Percentiles rank a stretch among this genome's conserved stretches.
phyloP scores from a whole-genome alignment of 2,888 invertebrate species.

The Ochlodes sylvanus region DNA sequence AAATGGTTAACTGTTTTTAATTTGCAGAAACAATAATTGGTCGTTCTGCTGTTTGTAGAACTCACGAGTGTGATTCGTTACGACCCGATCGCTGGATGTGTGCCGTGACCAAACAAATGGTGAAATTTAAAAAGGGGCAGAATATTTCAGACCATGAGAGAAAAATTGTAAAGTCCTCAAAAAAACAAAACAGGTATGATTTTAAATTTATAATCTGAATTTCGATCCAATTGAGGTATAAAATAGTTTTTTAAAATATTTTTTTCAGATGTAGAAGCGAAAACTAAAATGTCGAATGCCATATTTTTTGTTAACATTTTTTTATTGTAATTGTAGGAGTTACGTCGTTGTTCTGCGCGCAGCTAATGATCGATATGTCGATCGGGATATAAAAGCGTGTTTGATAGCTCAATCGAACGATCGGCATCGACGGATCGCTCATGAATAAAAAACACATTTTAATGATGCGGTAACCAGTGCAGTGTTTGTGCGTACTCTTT shows the following conservation, averaged over 20 bases:
- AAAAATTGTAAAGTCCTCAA: too few species aligned
- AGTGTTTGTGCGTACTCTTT: slow-evolving; percentile 14
- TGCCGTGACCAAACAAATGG: slow-evolving; percentile 52
- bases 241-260: too few species aligned
- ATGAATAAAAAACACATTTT: slow-evolving; percentile 73
- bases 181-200: too few species aligned
- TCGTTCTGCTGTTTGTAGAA: slow-evolving; percentile 50
- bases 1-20: slow-evolving; percentile 49
- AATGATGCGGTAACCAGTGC: slow-evolving; percentile 50
- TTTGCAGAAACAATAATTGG: slow-evolving; percentile 53
- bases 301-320: too few species aligned
- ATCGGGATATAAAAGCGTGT: slow-evolving; percentile 50
- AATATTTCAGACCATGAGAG: background rate
- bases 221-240: too few species aligned
- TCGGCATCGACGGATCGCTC: slow-evolving; percentile 51
- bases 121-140: slow-evolving; percentile 15
- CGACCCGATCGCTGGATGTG: slow-evolving; percentile 55
- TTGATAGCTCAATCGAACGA: slow-evolving; percentile 68
- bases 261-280: too few species aligned
- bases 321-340: slow-evolving; percentile 37
- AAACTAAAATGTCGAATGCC: too few species aligned
- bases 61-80: slow-evolving; percentile 49
- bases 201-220: too few species aligned
- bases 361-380: slow-evolving; percentile 52
- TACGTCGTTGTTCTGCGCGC: slow-evolving; percentile 46